Base-by-base conservation (phyloP, 2,113 vertebrate species). In the Rhinoderma darwinii region DNA sequence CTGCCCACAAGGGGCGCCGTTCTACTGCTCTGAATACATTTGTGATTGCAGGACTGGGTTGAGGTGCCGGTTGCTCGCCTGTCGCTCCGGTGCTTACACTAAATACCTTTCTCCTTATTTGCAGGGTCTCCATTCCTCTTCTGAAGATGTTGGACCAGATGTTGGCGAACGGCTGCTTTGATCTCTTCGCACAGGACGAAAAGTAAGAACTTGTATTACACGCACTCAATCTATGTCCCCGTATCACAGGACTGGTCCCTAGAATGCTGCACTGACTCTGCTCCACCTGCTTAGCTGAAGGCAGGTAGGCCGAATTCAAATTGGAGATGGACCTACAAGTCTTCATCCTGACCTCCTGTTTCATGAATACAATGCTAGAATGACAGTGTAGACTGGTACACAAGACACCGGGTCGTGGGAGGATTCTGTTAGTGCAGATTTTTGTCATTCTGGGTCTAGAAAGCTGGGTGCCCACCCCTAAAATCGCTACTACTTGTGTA, bases 131-230 rank as follows among this genome's bases (percentile, higher is more conserved):
- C 0, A 87, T 98, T 6, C 96, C 98, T 4, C 92, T 99, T 3
- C 93, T 99, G 88, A 96, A 95, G 90, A 98, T 96, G 94, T 89
- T 99, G 90, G 96, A 96, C 92, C 97, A 97, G 89, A 93, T 98
- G 92, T 93, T 99, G 86, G 92, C 96, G 0, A 96, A 96, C 0
- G 92, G 96, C 88, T 97, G 95, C 88, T 99, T 99, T 2, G 96
- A 98, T 56, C 81, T 94, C 88, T 96, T 98, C 89, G 91, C 93
- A 35, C 35, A 30, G 1, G 92, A 96, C 76, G 94, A 96, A 32
- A 93, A 96, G 98, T 99, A 85, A 96, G 96, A 91, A n/a, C 15
- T 11, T 25, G 0, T 0, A 18, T 18, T 6, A 27, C 25, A 3
- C 56, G 2, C 4, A 30, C 11, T 22, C n/a, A 59, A 3, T 9